Evolutionary conservation across 2,113 vertebrate species (phyloP).

Genomic region (Cariama cristata): DNA sequence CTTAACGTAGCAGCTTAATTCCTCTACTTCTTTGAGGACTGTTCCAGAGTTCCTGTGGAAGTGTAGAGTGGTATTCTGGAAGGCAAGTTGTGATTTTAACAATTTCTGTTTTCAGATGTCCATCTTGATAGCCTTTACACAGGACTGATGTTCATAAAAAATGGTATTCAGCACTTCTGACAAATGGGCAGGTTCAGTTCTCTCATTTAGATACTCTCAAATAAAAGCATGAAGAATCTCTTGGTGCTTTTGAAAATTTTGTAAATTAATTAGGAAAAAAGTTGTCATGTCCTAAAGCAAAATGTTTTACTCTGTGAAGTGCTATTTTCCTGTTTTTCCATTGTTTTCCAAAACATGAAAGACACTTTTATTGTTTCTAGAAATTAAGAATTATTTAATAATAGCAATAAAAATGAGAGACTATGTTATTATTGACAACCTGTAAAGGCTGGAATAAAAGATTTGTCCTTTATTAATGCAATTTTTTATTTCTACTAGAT

Average conservation of each 20-base stretch:
- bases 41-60: neutral
- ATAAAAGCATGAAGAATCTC: neutral
- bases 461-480: neutral
- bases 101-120: neutral
- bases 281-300: neutral
- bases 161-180: neutral
- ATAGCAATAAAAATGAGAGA: neutral
- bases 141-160: neutral
- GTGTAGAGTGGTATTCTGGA: neutral
- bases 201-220: neutral
- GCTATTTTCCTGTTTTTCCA: neutral
- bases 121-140: neutral
- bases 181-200: neutral
- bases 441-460: constrained; percentile 51
- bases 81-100: neutral
- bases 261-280: neutral
- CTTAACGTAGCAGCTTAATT: neutral
- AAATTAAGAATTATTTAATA: neutral
- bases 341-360: neutral
- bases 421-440: neutral
- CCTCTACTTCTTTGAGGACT: neutral
- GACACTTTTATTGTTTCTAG: neutral
- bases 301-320: neutral
- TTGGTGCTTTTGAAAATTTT: neutral
- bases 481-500: neutral